phyloP scores from a whole-genome alignment of 2,888 invertebrate genomes.

The Cephalotes varians region DNA sequence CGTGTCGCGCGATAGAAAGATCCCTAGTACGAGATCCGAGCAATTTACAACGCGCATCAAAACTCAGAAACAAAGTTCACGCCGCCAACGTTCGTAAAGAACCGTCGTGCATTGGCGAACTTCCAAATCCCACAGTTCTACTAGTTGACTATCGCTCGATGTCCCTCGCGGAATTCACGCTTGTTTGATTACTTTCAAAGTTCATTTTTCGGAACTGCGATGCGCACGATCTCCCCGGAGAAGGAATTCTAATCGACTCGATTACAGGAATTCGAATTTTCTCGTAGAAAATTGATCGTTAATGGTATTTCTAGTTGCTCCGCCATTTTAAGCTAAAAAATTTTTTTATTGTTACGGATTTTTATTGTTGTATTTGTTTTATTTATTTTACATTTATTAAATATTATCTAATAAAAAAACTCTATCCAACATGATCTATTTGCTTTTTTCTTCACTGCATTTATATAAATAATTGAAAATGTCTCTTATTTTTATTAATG shows the following conservation, averaged over 20 bases:
- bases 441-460: too few species aligned
- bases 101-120: slow-evolving; percentile 42
- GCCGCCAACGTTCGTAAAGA: slow-evolving; percentile 18
- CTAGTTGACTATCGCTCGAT: slow-evolving; percentile 42
- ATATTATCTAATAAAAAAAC: neutral
- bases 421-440: too few species aligned
- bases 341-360: neutral
- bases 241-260: slow-evolving; percentile 43
- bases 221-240: neutral
- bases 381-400: too few species aligned
- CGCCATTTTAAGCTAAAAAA: neutral
- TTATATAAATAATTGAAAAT: too few species aligned
- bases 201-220: slow-evolving; percentile 40
- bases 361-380: too few species aligned
- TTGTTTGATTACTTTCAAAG: slow-evolving; percentile 50
- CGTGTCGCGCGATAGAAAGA: slow-evolving; percentile 34
- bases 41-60: slow-evolving; percentile 40
- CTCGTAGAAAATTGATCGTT: neutral
- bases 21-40: slow-evolving; percentile 40
- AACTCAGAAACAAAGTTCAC: slow-evolving; percentile 50
- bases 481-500: too few species aligned
- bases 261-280: neutral
- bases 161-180: slow-evolving; percentile 42
- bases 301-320: neutral
- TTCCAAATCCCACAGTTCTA: slow-evolving; percentile 46